phyloP scores from a whole-genome alignment of 1,140 invertebrate genomes.

The Dermatophagoides farinae region DNA sequence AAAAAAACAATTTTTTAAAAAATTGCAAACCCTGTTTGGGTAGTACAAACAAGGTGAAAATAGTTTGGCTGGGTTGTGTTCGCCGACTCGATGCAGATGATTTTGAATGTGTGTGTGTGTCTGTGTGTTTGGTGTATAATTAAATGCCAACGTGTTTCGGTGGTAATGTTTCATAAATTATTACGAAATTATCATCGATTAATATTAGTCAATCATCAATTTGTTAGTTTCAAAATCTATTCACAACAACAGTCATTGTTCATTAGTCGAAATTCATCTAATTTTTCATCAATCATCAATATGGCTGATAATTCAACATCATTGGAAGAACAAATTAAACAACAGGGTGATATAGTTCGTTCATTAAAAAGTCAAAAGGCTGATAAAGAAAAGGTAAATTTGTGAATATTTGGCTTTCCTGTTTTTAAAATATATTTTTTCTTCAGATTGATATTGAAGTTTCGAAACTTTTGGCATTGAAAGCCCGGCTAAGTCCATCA shows the following conservation, averaged over 20 bases:
- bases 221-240: neutral
- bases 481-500: constrained; percentile 37
- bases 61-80: too few species aligned
- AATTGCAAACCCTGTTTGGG: neutral
- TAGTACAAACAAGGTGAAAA: neutral
- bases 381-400: constrained; percentile 40
- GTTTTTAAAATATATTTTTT: neutral
- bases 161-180: too few species aligned
- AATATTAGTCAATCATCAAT: neutral
- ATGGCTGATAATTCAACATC: neutral
- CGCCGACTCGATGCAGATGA: too few species aligned
- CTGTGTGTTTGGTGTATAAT: too few species aligned
- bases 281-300: too few species aligned
- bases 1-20: neutral
- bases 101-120: too few species aligned
- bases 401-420: neutral
- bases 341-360: constrained; percentile 55
- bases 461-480: constrained; percentile 51
- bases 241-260: neutral
- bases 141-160: too few species aligned
- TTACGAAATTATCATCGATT: neutral
- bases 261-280: too few species aligned
- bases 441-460: constrained; percentile 55
- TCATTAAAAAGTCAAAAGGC: constrained; percentile 58
- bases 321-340: constrained; percentile 41